Conservation (phyloP, 2,888 invertebrate species). For the Hirtodrosophila duncani region DNA sequence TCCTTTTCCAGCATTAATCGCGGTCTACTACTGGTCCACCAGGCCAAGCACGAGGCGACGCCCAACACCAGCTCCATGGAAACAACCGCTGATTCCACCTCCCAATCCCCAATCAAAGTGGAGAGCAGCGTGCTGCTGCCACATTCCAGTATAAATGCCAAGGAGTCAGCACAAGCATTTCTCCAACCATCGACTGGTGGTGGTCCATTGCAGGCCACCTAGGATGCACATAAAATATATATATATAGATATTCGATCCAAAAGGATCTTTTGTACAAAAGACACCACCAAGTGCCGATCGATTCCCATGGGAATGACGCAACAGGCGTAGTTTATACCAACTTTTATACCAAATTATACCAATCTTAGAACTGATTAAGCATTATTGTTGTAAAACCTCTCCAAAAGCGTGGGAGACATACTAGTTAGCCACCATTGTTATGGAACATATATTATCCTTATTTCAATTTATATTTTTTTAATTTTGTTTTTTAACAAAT, state of each 20-base stretch:
- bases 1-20: constrained; percentile 76
- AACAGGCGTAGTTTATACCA: constrained; percentile 22
- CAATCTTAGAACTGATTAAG: constrained; percentile 40
- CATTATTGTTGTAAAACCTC: constrained; percentile 6
- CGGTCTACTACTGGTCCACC: constrained; percentile 73
- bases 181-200: constrained; percentile 1
- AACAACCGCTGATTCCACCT: neutral
- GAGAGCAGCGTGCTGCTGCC: constrained; percentile 70
- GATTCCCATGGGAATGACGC: too few relatives aligned
- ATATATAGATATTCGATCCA: constrained; percentile 4
- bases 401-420: constrained; percentile 4
- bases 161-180: neutral
- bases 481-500: too few relatives aligned
- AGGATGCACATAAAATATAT: neutral
- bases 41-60: constrained; percentile 68
- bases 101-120: constrained; percentile 73
- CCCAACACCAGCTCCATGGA: neutral
- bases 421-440: too few relatives aligned
- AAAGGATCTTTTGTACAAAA: constrained; percentile 2
- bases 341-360: constrained; percentile 56
- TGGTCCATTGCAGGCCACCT: constrained; percentile 8
- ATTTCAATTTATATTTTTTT: too few relatives aligned
- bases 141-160: constrained; percentile 43
- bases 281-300: constrained; percentile 29
- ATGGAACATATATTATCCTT: too few relatives aligned